phyloP scores from a whole-genome alignment of 2,113 vertebrate genomes.

The Sarotherodon lohbergeri region DNA sequence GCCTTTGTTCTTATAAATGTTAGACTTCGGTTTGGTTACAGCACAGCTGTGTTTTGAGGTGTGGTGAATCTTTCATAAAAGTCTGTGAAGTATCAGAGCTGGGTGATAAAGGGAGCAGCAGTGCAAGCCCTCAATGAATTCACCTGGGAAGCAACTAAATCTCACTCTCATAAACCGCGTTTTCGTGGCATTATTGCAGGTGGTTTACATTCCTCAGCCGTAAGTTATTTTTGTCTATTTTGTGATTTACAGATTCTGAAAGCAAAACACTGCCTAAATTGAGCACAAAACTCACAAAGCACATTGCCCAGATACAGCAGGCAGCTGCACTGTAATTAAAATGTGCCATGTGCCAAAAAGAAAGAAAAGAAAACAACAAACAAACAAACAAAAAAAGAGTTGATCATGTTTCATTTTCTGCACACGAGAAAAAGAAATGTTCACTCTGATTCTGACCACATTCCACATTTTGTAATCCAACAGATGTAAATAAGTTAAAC shows the following conservation, averaged over 20 bases:
- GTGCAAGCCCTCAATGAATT: not conserved
- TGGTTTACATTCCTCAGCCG: slow-evolving; percentile 25
- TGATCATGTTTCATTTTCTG: slow-evolving; percentile 5
- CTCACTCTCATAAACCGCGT: not conserved
- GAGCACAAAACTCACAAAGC: slow-evolving; percentile 59
- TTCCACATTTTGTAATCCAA: slow-evolving; percentile 64
- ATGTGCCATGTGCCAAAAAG: slow-evolving; percentile 15
- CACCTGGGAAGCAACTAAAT: slow-evolving; percentile 1
- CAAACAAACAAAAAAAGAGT: not conserved
- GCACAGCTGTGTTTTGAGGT: slow-evolving; percentile 11
- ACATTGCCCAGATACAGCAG: slow-evolving; percentile 27
- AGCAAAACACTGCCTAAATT: slow-evolving; percentile 65
- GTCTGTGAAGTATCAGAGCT: not conserved
- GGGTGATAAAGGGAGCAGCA: not conserved
- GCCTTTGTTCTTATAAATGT: not conserved
- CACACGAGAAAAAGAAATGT: not conserved
- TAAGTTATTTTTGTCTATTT: not conserved
- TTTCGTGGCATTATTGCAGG: slow-evolving; percentile 12
- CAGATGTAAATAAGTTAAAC: slow-evolving; percentile 61
- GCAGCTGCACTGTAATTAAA: slow-evolving; percentile 28
- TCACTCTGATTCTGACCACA: slow-evolving; percentile 39
- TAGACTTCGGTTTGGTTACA: not conserved
- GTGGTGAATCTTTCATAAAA: not conserved
- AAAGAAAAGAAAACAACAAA: not conserved
- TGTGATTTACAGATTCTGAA: not conserved